A percentile compares a stretch with the other conserved stretches of the same genome.
These are phyloP conservation scores for Struthidea cinerea DNA, from an alignment of 2,113 vertebrate genomes.

Conservation along the genomic window DNA sequence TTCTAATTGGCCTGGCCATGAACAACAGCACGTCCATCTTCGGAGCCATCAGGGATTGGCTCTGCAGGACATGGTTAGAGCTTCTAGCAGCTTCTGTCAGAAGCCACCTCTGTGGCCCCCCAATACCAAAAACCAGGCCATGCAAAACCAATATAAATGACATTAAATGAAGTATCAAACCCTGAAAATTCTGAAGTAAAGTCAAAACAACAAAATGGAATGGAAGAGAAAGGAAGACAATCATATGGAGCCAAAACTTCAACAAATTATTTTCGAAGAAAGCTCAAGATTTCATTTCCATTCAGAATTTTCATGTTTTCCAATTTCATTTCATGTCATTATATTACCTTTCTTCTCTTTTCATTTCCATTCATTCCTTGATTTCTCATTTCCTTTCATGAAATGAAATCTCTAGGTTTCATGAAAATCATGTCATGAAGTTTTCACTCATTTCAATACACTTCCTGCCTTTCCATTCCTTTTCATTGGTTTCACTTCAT, in stretches of 20 bases:
- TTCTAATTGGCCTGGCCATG: neutral
- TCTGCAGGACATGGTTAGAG: neutral
- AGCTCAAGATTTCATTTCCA: neutral
- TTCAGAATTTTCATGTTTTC: neutral
- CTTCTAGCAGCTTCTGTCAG: neutral
- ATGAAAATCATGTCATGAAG: neutral
- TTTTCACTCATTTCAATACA: rapidly evolving
- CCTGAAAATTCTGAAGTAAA: neutral
- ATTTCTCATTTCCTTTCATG: neutral
- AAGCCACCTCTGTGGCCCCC: neutral
- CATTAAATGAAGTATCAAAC: neutral
- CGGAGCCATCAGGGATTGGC: neutral
- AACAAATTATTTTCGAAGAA: neutral
- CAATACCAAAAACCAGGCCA: neutral
- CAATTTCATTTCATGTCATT: neutral
- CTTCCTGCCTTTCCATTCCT: neutral
- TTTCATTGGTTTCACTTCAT: neutral
- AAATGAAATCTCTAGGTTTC: neutral
- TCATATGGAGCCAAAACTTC: neutral
- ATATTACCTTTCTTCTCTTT: neutral
- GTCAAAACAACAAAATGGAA: neutral
- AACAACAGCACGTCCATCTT: neutral
- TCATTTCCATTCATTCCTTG: neutral
- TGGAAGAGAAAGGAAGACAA: neutral
- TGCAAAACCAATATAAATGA: neutral